A percentile compares a stretch with the other conserved stretches of the same genome.
phyloP scores from a whole-genome alignment of 1,140 invertebrate species.

The Diuraphis noxia region DNA sequence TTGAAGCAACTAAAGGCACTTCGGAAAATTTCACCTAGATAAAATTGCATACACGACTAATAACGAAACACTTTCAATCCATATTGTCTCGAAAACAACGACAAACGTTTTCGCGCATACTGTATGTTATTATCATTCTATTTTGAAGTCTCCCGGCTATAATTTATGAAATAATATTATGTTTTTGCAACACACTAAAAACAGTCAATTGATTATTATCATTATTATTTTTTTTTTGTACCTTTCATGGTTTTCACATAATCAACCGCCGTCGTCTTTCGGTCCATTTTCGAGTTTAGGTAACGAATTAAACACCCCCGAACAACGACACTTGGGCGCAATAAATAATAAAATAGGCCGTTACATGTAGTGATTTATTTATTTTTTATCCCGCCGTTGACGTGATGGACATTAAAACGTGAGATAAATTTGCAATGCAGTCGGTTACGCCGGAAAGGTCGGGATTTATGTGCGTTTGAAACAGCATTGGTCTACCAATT shows the following conservation, averaged over 20 bases:
- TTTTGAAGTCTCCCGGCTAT: neutral
- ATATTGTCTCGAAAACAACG: neutral
- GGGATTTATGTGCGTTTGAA: slow-evolving; percentile 4
- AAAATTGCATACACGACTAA: neutral
- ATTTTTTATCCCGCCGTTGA: neutral
- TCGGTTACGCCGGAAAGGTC: neutral
- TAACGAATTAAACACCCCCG: neutral
- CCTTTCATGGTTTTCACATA: neutral
- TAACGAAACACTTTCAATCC: neutral
- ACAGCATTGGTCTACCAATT: neutral
- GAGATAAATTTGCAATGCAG: slow-evolving; percentile 15
- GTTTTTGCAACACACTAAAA: neutral
- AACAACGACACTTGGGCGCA: no score
- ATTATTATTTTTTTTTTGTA: no score
- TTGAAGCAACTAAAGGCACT: no score
- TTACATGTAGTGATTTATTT: neutral
- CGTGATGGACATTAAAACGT: neutral
- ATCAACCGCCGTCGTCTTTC: neutral
- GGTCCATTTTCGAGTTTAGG: neutral
- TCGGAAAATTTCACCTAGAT: no score
- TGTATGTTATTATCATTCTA: no score
- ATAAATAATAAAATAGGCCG: slow-evolving; percentile 30
- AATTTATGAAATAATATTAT: neutral
- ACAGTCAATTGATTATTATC: neutral
- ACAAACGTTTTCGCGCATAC: neutral